Evolutionary conservation across 1,140 invertebrate species (phyloP).

Genomic region (Monomorium pharaonis): DNA sequence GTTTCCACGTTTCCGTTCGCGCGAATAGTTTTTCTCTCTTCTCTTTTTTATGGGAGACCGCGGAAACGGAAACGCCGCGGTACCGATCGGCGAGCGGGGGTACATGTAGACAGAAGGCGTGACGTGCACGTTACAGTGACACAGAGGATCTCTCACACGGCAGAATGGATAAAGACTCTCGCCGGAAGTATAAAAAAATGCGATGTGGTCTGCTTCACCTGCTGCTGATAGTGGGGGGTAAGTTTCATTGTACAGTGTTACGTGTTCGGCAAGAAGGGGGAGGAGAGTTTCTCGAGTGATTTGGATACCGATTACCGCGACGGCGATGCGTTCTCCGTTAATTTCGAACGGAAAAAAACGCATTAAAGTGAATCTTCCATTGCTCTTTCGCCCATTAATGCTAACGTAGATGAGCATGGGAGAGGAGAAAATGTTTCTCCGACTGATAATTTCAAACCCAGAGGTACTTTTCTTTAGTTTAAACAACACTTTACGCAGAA

Average conservation of each 20-base stretch:
- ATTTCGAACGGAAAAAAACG: not conserved
- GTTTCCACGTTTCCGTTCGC: conserved; percentile 14
- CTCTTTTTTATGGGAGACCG: not conserved
- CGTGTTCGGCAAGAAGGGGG: not conserved
- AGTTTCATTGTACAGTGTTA: conserved; percentile 64
- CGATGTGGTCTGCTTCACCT: conserved; percentile 73
- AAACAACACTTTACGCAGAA: conserved; percentile 4
- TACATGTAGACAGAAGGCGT: not conserved
- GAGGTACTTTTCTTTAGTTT: not conserved
- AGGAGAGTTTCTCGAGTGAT: not conserved
- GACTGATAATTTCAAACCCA: not conserved
- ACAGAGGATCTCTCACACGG: not conserved
- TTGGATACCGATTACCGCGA: not conserved
- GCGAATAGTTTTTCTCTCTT: not conserved
- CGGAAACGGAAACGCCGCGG: not conserved
- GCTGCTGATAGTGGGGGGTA: conserved; percentile 79
- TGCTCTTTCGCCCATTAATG: not conserved
- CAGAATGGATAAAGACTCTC: conserved; percentile 78
- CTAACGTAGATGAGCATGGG: not conserved
- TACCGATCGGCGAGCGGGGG: conserved; percentile 30
- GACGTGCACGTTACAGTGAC: conserved; percentile 6
- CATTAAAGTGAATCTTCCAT: conserved; percentile 6
- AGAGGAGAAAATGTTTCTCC: not conserved
- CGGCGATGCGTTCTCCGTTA: not conserved
- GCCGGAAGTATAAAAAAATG: conserved; percentile 68